Conservation (phyloP, 2,888 invertebrate genomes). For the Cylindroiulus punctatus region DNA sequence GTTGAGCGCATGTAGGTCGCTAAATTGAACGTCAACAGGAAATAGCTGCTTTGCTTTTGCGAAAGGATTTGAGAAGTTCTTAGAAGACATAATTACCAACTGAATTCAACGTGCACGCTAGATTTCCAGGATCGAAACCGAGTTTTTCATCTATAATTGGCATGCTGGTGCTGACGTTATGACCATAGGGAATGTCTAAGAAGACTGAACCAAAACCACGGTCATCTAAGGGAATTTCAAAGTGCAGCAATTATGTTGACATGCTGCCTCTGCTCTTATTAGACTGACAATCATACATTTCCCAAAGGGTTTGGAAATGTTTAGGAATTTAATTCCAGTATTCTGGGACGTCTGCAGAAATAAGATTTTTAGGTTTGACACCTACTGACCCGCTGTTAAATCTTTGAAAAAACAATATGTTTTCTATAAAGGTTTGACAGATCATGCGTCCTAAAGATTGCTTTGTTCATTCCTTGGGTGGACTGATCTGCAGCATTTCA, state of each 20-base stretch:
- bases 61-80: conserved; percentile 3
- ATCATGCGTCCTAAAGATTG: no score
- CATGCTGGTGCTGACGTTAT: not conserved
- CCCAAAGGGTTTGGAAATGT: not conserved
- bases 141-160: conserved; percentile 28
- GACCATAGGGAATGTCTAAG: not conserved
- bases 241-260: conserved; percentile 15
- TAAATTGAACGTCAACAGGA: conserved; percentile 11
- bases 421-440: not conserved
- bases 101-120: conserved; percentile 11
- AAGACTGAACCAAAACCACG: not conserved
- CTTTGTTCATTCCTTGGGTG: no score
- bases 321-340: not conserved
- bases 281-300: not conserved
- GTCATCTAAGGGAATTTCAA: not conserved
- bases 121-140: not conserved
- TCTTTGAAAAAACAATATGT: not conserved
- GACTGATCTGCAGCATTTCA: not conserved
- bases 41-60: not conserved
- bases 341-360: not conserved
- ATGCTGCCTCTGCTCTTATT: not conserved
- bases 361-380: not conserved
- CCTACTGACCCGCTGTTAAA: no score
- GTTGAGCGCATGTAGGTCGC: not conserved
- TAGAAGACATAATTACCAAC: conserved; percentile 11